Base-by-base conservation (phyloP, 2,888 invertebrate species). In the Netelia inedita region DNA sequence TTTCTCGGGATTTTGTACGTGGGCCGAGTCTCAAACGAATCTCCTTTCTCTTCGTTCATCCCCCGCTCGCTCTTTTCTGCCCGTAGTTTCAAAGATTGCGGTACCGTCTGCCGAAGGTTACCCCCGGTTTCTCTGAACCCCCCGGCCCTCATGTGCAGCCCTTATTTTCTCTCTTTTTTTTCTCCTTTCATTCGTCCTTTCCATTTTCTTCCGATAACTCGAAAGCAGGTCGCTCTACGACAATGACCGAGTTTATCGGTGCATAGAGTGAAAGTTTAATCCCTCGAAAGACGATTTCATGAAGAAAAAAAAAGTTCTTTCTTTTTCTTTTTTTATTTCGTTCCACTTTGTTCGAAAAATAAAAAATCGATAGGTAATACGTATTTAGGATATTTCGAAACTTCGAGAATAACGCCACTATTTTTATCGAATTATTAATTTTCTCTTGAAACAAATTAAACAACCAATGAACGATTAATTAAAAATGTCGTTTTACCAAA, bases 21-120 rank as follows among this genome's bases (percentile, higher is more conserved):
- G 83, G 61, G 10, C 72, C 71, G 83, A 75, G 79, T 80, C 71
- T 75, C 65, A 83, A 83, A 83, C 72, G 75, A 79, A 68, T 59
- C 57, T 80, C 28, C 79, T 69, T 68, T 83, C 72, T 63, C 79
- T 83, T 76, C 72, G 59, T 68, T 83, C 72, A 65, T 63, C 71
- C 75, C 66, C 35, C 65, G 10, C 59, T 41, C 57, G 14, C 43
- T 10, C 66, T 57, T 65, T 11, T 73, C 59, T n/a, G 57, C 43
- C 41, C 43, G 28, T 61, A 75, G 80, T 80, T 73, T 66, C 73
- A 59, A 83, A 79, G 83, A 79, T 76, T 75, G 83, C 72, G 28
- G 81, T 43, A 19, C 46, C 65, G 55, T 61, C 46, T 65, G 28
- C 41, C 73, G 79, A 71, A 73, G 79, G 79, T 79, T 79, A 71